Base-by-base conservation (phyloP, 2,797 vertebrate species). In the Telmatherina bonti region DNA sequence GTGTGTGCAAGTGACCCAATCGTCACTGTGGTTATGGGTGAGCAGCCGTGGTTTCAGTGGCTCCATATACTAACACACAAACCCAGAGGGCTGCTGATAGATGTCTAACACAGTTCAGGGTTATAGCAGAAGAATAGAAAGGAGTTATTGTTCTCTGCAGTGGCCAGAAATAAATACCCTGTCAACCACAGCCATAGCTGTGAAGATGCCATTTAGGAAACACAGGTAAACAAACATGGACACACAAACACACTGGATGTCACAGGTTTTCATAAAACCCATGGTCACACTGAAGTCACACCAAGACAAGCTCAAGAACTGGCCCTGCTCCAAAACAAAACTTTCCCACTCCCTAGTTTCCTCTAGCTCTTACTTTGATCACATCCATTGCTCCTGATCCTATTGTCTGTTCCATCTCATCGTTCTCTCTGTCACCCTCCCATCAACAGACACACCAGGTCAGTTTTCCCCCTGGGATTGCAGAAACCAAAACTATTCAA, bases 21-120 rank as follows among this genome's bases (percentile, higher is more conserved):
- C 67, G 47, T 79, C 68, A 70, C 77, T 85, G 81, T 87, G 86
- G 88, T 91, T 71, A 85, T 27, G 89, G 85, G 85, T 90, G 88
- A 92, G 85, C 81, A 84, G 83, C 64, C 38, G 67, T 86, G 90
- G 86, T 91, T 89, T 83, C 68, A 67, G 51, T 80, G 86, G 82
- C 76, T 85, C 62, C 56, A 55, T 53, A 57, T 70, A 79, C 60
- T 68, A 65, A 65, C 62, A 63, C 56, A 79, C 60, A 81, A 54
- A 64, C 62, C 59, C 49, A 36, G 27, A 20, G 62, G 35, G 38
- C 55, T 22, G 70, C 62, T 78, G 82, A 88, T 67, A 57, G 76
- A 82, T 76, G 62, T 54, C 70, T 83, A 63, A 71, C 76, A 81
- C 76, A 81, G 77, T 77, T 82, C 29, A 49, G 72, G 74, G 70